A percentile compares a stretch with the other conserved stretches of the same genome.
Conservation (phyloP, 2,888 invertebrate species). For the Masnerella sp. region DNA sequence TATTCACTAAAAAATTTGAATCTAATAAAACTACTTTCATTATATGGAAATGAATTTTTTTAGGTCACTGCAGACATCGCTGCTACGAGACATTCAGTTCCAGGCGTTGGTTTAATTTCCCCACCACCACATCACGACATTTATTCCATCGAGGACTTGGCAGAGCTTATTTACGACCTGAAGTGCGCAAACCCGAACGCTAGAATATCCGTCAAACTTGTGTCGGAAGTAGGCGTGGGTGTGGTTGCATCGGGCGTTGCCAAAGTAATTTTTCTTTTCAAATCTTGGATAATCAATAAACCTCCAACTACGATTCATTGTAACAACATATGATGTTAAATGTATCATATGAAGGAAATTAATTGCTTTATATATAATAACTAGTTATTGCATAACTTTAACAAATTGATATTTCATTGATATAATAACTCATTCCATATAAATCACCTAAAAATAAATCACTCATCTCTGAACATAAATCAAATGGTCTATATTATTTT, state of each 20-base stretch:
- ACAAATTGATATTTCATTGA: too few species aligned
- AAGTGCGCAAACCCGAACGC: constrained; percentile 98
- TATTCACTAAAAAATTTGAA: too few species aligned
- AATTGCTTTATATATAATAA: too few species aligned
- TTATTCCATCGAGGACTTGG: constrained; percentile 99
- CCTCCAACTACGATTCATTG: too few species aligned
- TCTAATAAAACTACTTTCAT: constrained; percentile 1
- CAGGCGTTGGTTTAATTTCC: constrained; percentile 98
- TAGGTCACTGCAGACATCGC: constrained; percentile 97
- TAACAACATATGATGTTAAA: too few species aligned
- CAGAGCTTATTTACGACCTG: constrained; percentile 98
- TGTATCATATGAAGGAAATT: too few species aligned
- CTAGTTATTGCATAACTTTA: too few species aligned
- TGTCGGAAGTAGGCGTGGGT: constrained; percentile 99
- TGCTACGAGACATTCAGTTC: constrained; percentile 94
- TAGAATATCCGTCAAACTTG: constrained; percentile 97
- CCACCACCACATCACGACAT: constrained; percentile 99
- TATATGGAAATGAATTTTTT: neutral
- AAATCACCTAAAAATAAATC: too few species aligned
- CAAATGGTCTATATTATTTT: too few species aligned
- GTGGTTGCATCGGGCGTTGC: constrained; percentile 99
- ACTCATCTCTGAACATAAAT: too few species aligned
- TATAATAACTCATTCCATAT: too few species aligned
- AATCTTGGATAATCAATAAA: too few species aligned
- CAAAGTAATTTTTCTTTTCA: constrained; percentile 81